Base-by-base conservation (phyloP, 2,113 vertebrate species). In the Piprites chloris region DNA sequence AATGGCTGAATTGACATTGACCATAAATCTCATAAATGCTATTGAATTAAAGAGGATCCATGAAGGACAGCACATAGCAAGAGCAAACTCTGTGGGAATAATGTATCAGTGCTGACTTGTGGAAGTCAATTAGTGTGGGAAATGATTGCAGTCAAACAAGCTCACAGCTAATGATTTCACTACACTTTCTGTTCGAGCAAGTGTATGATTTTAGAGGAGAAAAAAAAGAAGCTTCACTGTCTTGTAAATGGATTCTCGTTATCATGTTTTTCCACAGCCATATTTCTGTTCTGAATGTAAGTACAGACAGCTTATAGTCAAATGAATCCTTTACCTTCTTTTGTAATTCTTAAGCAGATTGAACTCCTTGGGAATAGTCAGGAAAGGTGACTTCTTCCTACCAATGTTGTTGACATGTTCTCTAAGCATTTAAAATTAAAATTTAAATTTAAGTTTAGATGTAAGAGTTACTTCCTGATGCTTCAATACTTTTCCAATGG, bases 321-420 rank as follows among this genome's bases (percentile, higher is more conserved):
- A 80, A 91, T 66, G 9, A 79, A 76, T 90, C 44, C 22, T 90
- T 65, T 77, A 72, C 24, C 8, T 35, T 44, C 37, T 49, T 89
- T 82, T 78, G 39, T 53, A 81, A 65, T 61, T 55, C 24, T 63
- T 85, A 73, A 85, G 12, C 12, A 79, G n/a, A 68, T 46, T 59
- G 20, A 67, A 59, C 2, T 62, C 24, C 15, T 69, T 58, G 9
- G 14, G n/a, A 69, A 59, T 9, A 72, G 30, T 44, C 30, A 61
- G 0, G 0, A 87, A 56, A 3, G 2, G 6, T 56, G 47, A 59
- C 24, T 85, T 69, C 9, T 91, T 80, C 52, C 19, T 74, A 53
- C 11, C 5, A 11, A 18, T 26, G 47, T 20, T 69, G 3, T 71
- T 87, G 8, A 23, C 74, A 5, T 55, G 16, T 2, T 84, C 3